Percentiles rank a stretch among this genome's conserved stretches.
Evolutionary conservation across 2,888 invertebrate genomes (phyloP).

Genomic region (Apodemia zela): DNA sequence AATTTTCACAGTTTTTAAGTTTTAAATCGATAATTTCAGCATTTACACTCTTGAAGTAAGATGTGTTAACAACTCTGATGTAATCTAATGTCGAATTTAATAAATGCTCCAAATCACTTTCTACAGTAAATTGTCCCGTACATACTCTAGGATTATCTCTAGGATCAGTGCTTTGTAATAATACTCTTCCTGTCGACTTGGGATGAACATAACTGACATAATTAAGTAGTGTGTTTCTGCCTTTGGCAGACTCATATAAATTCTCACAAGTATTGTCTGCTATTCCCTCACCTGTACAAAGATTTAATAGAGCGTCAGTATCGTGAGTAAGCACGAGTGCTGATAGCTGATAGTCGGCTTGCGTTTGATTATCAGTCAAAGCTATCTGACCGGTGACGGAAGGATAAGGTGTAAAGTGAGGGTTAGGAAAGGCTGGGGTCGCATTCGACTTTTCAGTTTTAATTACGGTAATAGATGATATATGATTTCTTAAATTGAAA

Average conservation of each 20-base stretch:
- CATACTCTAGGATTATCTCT: slow-evolving; percentile 41
- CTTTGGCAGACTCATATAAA: slow-evolving; percentile 36
- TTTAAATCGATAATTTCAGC: slow-evolving; percentile 37
- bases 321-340: slow-evolving; percentile 29
- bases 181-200: slow-evolving; percentile 57
- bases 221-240: slow-evolving; percentile 33
- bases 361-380: slow-evolving; percentile 35
- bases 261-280: slow-evolving; percentile 41
- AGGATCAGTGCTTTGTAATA: slow-evolving; percentile 40
- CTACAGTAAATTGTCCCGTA: slow-evolving; percentile 37
- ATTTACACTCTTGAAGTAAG: slow-evolving; percentile 37
- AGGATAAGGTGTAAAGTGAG: slow-evolving; percentile 34
- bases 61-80: slow-evolving; percentile 39
- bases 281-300: slow-evolving; percentile 63
- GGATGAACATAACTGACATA: slow-evolving; percentile 34
- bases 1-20: slow-evolving; percentile 37
- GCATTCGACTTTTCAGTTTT: slow-evolving; percentile 50
- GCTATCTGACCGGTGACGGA: slow-evolving; percentile 35
- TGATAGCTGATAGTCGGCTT: slow-evolving; percentile 39
- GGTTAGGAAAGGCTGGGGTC: slow-evolving; percentile 39
- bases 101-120: slow-evolving; percentile 40
- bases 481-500: slow-evolving; percentile 43
- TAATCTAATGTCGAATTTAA: slow-evolving; percentile 41
- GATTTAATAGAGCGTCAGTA: slow-evolving; percentile 16
- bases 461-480: slow-evolving; percentile 29